A percentile compares a stretch with the other conserved stretches of the same genome.
phyloP scores from a whole-genome alignment of 2,888 invertebrate species.

The Ypsolopha scabrella region DNA sequence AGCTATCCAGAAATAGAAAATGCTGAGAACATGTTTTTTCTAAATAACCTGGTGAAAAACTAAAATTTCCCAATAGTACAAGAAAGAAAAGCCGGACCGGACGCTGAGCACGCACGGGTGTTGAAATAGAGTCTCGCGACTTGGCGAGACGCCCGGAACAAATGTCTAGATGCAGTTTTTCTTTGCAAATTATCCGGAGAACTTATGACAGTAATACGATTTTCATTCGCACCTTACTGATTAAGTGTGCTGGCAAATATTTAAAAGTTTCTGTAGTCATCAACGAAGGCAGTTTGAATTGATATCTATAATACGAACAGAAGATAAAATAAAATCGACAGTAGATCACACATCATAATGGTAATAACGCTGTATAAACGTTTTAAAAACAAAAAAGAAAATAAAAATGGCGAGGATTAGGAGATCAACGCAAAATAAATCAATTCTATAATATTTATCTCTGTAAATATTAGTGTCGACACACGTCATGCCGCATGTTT shows the following conservation, averaged over 20 bases:
- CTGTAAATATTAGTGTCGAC: background rate
- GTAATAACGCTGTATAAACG: no score
- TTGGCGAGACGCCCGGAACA: conserved; percentile 46
- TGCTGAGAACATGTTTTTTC: background rate
- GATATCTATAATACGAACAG: no score
- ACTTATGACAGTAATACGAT: background rate
- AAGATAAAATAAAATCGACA: no score
- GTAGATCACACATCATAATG: no score
- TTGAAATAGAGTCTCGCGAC: conserved; percentile 45
- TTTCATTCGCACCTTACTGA: background rate
- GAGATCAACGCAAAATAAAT: no score
- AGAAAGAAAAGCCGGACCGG: conserved; percentile 20
- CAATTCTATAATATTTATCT: background rate
- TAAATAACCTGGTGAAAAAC: conserved; percentile 7
- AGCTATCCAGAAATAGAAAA: background rate
- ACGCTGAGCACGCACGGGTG: conserved; percentile 21
- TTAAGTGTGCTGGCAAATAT: no score
- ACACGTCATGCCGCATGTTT: background rate
- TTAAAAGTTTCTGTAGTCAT: no score
- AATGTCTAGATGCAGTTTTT: conserved; percentile 30
- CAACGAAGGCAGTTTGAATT: no score
- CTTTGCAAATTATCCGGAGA: background rate
- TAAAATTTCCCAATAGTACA: conserved; percentile 9
- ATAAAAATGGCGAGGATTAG: no score
- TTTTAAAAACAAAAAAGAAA: no score